Evolutionary conservation across 2,888 invertebrate species (phyloP).

Genomic region (Xanthostigma xanthostigma): DNA sequence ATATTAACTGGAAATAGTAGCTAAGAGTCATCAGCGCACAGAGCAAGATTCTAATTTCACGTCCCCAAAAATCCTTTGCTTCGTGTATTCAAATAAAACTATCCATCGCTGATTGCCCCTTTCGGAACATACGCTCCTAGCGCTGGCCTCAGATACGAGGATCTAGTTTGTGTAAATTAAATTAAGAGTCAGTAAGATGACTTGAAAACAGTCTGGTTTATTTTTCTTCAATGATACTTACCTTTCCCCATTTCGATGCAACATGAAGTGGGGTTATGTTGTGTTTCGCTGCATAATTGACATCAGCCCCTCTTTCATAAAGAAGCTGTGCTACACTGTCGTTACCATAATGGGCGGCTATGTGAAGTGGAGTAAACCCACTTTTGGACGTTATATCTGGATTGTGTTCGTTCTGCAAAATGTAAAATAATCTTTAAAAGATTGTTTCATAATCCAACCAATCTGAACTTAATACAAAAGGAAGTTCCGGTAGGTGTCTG

Average conservation of each 20-base stretch:
- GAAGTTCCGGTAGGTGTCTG: neutral
- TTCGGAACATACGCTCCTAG: too few relatives aligned
- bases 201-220: too few relatives aligned
- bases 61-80: too few relatives aligned
- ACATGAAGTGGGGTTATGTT: slow-evolving; percentile 97
- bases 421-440: slow-evolving; percentile 11
- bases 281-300: slow-evolving; percentile 93
- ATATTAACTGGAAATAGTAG: too few relatives aligned
- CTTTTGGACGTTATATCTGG: slow-evolving; percentile 95
- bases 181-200: too few relatives aligned
- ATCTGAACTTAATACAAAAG: neutral
- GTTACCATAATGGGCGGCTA: slow-evolving; percentile 97
- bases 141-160: too few relatives aligned
- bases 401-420: slow-evolving; percentile 74
- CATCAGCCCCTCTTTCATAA: slow-evolving; percentile 82
- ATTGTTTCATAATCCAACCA: neutral
- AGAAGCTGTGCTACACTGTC: slow-evolving; percentile 82
- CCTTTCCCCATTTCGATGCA: slow-evolving; percentile 96
- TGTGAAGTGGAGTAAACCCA: slow-evolving; percentile 96
- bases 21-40: too few relatives aligned
- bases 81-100: too few relatives aligned
- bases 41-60: too few relatives aligned
- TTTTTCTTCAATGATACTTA: slow-evolving; percentile 44
- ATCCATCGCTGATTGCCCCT: too few relatives aligned
- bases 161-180: too few relatives aligned